Base-by-base conservation (phyloP, 2,888 invertebrate genomes). In the Troilus luridus region DNA sequence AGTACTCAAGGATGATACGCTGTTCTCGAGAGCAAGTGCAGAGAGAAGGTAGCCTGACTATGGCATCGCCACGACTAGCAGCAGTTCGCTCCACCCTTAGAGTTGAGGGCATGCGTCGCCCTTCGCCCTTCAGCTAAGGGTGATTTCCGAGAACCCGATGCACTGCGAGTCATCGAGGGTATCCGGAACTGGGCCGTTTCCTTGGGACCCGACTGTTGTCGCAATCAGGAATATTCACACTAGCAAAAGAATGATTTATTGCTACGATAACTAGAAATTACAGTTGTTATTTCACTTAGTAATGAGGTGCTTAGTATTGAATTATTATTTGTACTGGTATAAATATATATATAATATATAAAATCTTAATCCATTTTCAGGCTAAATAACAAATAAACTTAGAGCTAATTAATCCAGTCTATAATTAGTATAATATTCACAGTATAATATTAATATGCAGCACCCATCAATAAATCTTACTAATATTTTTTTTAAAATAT, bases 91-190 rank as follows among this genome's bases (percentile, higher is more conserved):
- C 54, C 56, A 41, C 9, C 85, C 85, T 54, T 56, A 2, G 56
- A n/a, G 85, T n/a, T n/a, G 85, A 56, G 85, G 19, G 85, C 85
- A 85, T 85, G 85, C 85, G 85, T 85, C n/a, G 85, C 56, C 85
- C 85, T 54, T 14, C 24, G 85, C 56, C 85, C 54, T 54, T 85
- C 56, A 56, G 12, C 54, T 12, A n/a, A 12, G 12, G 85, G 5
- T 21, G 21, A 0, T 56, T 85, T 85, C 85, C 85, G 5, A 85
- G 85, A 56, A 85, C 12, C n/a, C 56, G 56, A 85, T 56, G 9
- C 21, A 85, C 8, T 24, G n/a, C 56, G 5, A 21, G 12, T 85
- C 54, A 41, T 77, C 77, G 14, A 21, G n/a, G 56, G 56, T 85
- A n/a, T 56, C n/a, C n/a, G 85, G 85, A 85, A 85, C 56, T 58